phyloP scores from a whole-genome alignment of 2,113 vertebrate genomes.

The Paradoxurus hermaphroditus region DNA sequence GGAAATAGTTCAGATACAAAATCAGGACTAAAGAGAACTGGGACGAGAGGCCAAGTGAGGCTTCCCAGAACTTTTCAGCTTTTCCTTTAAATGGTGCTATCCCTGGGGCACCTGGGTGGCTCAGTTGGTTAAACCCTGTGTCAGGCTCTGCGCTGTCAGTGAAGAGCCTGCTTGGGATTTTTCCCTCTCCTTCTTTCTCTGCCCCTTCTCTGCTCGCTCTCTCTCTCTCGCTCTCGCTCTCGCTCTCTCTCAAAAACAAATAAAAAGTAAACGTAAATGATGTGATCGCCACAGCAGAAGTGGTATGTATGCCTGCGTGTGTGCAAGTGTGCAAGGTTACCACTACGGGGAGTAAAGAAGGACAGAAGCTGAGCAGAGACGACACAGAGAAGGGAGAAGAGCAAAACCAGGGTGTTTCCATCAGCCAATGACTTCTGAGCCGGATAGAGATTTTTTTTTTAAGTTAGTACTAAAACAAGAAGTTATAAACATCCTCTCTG shows the following conservation, averaged over 20 bases:
- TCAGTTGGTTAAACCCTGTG: too few relatives aligned
- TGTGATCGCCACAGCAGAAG: background rate
- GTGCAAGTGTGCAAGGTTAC: too few relatives aligned
- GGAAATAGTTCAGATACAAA: background rate
- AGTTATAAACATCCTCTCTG: constrained; percentile 23
- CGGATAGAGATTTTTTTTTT: background rate
- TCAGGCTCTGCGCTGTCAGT: too few relatives aligned
- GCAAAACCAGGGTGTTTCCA: background rate
- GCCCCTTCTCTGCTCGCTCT: too few relatives aligned
- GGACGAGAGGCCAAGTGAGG: background rate
- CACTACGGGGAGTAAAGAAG: background rate
- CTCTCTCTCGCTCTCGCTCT: too few relatives aligned
- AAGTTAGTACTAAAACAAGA: background rate
- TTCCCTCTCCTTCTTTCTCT: too few relatives aligned
- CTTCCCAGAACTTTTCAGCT: background rate
- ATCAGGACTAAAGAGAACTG: background rate
- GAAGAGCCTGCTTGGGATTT: too few relatives aligned
- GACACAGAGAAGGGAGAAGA: background rate
- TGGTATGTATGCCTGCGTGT: background rate
- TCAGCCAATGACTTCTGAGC: background rate
- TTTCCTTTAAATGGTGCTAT: background rate
- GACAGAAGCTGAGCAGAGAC: background rate
- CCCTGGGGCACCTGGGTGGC: too few relatives aligned
- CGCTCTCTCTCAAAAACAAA: too few relatives aligned
- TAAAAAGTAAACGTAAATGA: too few relatives aligned